Percentiles rank a stretch among this genome's conserved stretches.
phyloP scores from a whole-genome alignment of 1,140 invertebrate species.

The Bombus confusus region DNA sequence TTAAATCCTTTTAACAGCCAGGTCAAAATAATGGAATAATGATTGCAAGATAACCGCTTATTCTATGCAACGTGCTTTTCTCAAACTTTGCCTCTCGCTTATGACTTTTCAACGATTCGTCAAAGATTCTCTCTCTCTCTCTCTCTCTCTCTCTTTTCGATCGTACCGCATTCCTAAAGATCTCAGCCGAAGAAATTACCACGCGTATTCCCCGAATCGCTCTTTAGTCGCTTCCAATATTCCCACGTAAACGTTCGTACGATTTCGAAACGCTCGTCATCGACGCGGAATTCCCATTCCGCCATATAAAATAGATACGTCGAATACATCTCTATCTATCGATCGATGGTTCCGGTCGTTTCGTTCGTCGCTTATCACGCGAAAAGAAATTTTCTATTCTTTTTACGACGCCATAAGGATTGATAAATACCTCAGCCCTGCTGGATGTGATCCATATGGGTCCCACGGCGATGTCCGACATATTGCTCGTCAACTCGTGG shows the following conservation, averaged over 20 bases:
- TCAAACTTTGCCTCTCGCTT: not conserved
- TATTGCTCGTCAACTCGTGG: slow-evolving; percentile 92
- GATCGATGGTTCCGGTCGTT: not conserved
- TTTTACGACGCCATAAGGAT: not conserved
- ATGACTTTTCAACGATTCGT: not conserved
- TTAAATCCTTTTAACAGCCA: not conserved
- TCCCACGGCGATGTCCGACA: slow-evolving; percentile 92
- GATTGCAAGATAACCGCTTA: not conserved
- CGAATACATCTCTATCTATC: not conserved
- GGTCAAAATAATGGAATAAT: not conserved
- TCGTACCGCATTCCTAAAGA: too few relatives aligned
- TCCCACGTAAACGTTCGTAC: too few relatives aligned
- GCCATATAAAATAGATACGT: not conserved
- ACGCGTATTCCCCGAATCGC: too few relatives aligned
- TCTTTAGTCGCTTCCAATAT: too few relatives aligned
- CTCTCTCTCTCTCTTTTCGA: too few relatives aligned
- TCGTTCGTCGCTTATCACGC: too few relatives aligned
- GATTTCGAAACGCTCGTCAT: too few relatives aligned
- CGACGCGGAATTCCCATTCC: too few relatives aligned
- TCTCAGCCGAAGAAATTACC: too few relatives aligned
- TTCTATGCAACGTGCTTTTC: not conserved
- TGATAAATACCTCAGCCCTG: slow-evolving; percentile 88
- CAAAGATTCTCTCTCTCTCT: too few relatives aligned
- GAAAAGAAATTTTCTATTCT: not conserved
- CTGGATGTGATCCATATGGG: slow-evolving; percentile 95